Conservation (phyloP, 2,888 invertebrate genomes). For the Apotomis capreana region DNA sequence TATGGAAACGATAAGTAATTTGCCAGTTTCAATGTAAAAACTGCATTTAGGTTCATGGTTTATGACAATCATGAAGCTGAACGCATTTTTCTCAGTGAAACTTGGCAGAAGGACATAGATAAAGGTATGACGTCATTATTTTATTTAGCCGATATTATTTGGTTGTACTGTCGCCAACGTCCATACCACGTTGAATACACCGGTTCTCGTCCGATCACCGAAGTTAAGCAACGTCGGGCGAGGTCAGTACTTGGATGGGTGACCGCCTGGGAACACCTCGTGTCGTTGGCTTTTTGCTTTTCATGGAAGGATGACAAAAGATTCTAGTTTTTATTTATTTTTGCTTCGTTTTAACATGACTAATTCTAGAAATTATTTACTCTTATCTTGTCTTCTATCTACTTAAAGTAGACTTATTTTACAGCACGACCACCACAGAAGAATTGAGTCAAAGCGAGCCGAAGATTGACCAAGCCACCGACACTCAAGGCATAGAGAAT, state of each 20-base stretch:
- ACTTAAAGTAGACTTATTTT: background rate
- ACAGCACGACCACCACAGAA: conserved; percentile 48
- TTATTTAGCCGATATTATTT: background rate
- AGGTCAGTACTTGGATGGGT: conserved; percentile 55
- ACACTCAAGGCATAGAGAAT: conserved; percentile 73
- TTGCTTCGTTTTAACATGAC: background rate
- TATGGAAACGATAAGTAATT: too few species aligned
- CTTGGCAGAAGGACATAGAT: too few species aligned
- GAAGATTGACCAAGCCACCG: conserved; percentile 71
- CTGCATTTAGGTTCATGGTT: too few species aligned
- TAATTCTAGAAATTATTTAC: too few species aligned
- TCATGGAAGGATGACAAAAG: too few species aligned
- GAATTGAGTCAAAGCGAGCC: conserved; percentile 46
- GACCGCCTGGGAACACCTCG: conserved; percentile 65
- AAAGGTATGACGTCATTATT: background rate
- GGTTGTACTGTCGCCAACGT: conserved; percentile 53
- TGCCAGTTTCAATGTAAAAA: too few species aligned
- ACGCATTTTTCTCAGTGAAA: too few species aligned
- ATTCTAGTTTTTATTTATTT: too few species aligned
- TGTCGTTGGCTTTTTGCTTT: conserved; percentile 55
- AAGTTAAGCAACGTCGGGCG: conserved; percentile 54
- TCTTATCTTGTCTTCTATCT: too few species aligned
- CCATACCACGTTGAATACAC: conserved; percentile 65
- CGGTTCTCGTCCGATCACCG: conserved; percentile 54
- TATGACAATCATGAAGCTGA: too few species aligned